phyloP scores from a whole-genome alignment of 53 echinoderm and acorn worm species.

The Apostichopus leukothele region DNA sequence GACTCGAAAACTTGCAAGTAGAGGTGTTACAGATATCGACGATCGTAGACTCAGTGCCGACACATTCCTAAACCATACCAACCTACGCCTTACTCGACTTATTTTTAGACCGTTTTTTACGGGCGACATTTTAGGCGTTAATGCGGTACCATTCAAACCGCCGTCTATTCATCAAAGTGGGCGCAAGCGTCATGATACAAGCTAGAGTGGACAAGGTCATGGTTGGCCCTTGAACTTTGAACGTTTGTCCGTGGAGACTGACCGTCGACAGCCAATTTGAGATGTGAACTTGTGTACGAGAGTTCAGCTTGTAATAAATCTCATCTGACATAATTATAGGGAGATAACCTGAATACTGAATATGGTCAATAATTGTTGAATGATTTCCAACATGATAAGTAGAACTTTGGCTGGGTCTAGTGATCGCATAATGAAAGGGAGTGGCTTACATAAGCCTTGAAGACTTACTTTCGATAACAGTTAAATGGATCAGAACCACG shows the following conservation, averaged over 20 bases:
- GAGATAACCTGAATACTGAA: too few relatives aligned
- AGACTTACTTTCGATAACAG: too few relatives aligned
- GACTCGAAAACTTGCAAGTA: neutral
- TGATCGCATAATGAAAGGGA: too few relatives aligned
- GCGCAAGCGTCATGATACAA: neutral
- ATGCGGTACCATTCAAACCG: neutral
- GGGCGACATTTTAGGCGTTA: neutral
- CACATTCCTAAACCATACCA: neutral
- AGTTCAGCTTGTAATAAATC: too few relatives aligned
- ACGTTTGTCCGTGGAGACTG: neutral
- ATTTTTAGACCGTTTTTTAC: neutral
- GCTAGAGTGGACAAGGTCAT: neutral
- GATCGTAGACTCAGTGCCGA: slow-evolving; percentile 6
- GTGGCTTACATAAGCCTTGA: too few relatives aligned
- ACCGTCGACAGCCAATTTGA: too few relatives aligned
- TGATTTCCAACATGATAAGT: too few relatives aligned
- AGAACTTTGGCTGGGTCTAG: too few relatives aligned
- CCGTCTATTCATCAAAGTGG: neutral
- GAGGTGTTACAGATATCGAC: slow-evolving; percentile 8
- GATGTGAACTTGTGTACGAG: too few relatives aligned
- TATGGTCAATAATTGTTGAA: too few relatives aligned
- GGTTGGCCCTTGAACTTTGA: neutral
- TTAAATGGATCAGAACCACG: too few relatives aligned
- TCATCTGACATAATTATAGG: too few relatives aligned
- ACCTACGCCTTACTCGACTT: neutral